These are phyloP conservation scores for Pseudolaguvia tuberculata DNA, from an alignment of 2,113 vertebrate genomes.

Conservation along the genomic window DNA sequence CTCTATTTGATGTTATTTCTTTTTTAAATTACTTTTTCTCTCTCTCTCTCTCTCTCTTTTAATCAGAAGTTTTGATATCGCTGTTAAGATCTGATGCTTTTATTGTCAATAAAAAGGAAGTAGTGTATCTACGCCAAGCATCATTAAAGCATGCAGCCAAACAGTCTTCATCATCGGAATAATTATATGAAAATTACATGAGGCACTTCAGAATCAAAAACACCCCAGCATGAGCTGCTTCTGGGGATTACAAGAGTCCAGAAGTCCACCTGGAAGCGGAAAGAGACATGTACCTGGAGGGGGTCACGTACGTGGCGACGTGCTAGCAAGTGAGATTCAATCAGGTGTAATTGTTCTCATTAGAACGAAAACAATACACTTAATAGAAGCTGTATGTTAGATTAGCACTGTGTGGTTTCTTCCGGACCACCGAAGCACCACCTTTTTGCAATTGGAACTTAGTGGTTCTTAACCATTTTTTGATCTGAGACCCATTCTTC, in stretches of 20 bases:
- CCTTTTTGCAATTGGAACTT: background rate
- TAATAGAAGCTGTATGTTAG: slow-evolving; percentile 34
- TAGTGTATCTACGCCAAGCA: slow-evolving; percentile 9
- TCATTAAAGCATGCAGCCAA: slow-evolving; percentile 21
- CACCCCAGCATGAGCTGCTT: slow-evolving; percentile 5
- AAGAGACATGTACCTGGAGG: slow-evolving; percentile 28
- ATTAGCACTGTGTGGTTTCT: slow-evolving; percentile 32
- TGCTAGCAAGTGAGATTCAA: slow-evolving; percentile 27
- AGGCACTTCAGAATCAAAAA: slow-evolving; percentile 28
- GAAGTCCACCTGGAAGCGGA: slow-evolving; percentile 24
- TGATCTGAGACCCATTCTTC: too few relatives aligned
- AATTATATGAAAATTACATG: slow-evolving; percentile 33
- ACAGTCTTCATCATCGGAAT: slow-evolving; percentile 31
- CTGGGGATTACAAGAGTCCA: background rate
- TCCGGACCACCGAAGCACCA: slow-evolving; percentile 16
- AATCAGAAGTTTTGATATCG: slow-evolving; percentile 33
- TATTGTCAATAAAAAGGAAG: slow-evolving; percentile 34
- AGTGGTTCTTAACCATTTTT: too few relatives aligned
- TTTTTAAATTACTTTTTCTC: slow-evolving; percentile 33
- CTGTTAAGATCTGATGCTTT: slow-evolving; percentile 19
- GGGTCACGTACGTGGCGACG: slow-evolving; percentile 3
- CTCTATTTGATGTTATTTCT: slow-evolving; percentile 14
- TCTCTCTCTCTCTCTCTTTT: too few relatives aligned
- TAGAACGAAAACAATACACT: slow-evolving; percentile 37
- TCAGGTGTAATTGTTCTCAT: slow-evolving; percentile 40